Conservation (phyloP, 2,888 invertebrate species). For the Chironomus riparius region DNA sequence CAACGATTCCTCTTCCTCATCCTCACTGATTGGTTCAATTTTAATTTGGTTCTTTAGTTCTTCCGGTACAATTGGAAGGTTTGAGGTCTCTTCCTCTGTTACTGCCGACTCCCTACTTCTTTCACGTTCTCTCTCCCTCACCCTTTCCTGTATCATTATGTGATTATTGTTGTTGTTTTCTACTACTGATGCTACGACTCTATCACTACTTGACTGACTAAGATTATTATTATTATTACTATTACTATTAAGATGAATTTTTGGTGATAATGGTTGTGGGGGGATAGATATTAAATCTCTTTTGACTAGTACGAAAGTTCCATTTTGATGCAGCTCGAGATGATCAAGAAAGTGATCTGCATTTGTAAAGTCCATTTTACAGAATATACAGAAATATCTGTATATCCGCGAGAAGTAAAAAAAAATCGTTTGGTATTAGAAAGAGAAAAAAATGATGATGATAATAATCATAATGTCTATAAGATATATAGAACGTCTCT, state of each 20-base stretch:
- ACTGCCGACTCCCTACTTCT: not conserved
- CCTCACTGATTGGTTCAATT: slow-evolving; percentile 22
- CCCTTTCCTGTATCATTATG: not conserved
- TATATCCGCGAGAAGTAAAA: not conserved
- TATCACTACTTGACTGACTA: not conserved
- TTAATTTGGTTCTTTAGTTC: slow-evolving; percentile 14
- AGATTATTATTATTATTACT: not conserved
- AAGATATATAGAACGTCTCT: not conserved
- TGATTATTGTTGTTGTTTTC: not conserved
- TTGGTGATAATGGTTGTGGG: not conserved
- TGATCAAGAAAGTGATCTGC: slow-evolving; percentile 12
- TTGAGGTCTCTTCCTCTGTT: not conserved
- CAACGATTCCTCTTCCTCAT: not conserved
- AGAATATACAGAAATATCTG: slow-evolving; percentile 21
- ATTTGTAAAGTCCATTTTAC: slow-evolving; percentile 10
- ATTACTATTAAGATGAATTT: not conserved
- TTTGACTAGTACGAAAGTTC: slow-evolving; percentile 23
- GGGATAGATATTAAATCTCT: not conserved
- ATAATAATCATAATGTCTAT: too few species aligned
- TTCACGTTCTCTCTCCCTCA: too few species aligned
- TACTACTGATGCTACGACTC: too few species aligned
- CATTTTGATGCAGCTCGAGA: slow-evolving; percentile 17
- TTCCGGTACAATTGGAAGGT: slow-evolving; percentile 2
- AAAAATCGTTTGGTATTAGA: not conserved
- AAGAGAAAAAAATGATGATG: too few species aligned